A percentile compares a stretch with the other conserved stretches of the same genome.
Conservation (phyloP, 2,797 vertebrate genomes). For the Myripristis murdjan region DNA sequence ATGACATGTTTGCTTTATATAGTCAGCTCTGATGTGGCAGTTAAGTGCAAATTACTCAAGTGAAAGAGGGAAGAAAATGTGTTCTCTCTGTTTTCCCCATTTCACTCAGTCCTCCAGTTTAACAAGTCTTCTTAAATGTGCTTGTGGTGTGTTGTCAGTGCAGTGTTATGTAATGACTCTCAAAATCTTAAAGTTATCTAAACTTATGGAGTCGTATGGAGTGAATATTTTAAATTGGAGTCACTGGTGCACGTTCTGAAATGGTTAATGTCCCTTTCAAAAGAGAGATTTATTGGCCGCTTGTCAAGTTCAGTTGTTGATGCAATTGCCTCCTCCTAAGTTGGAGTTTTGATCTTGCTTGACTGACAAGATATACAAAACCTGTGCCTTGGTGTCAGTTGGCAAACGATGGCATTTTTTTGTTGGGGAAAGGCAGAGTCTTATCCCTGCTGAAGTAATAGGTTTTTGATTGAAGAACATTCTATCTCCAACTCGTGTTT, state of each 20-base stretch:
- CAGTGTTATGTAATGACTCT: constrained; percentile 42
- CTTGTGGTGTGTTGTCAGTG: constrained; percentile 43
- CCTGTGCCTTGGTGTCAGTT: constrained; percentile 59
- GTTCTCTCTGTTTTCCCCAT: constrained; percentile 21
- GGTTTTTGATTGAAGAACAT: constrained; percentile 47
- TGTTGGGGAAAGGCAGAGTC: constrained; percentile 47
- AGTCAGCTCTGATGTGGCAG: constrained; percentile 82
- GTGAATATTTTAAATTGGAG: constrained; percentile 36
- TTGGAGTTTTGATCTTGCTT: constrained; percentile 65
- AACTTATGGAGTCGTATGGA: constrained; percentile 10
- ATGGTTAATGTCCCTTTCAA: constrained; percentile 29
- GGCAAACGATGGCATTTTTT: constrained; percentile 56
- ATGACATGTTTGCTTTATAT: constrained; percentile 83
- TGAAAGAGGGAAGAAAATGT: constrained; percentile 57
- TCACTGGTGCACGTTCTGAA: constrained; percentile 26
- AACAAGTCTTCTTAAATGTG: constrained; percentile 21
- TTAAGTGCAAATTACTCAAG: constrained; percentile 81
- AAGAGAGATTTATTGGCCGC: constrained; percentile 28
- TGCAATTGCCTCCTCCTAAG: constrained; percentile 13
- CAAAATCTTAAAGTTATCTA: constrained; percentile 32
- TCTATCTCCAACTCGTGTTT: constrained; percentile 53
- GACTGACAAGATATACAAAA: constrained; percentile 44
- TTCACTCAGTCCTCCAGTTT: constrained; percentile 31
- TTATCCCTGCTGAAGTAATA: constrained; percentile 35
- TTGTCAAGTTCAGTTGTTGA: constrained; percentile 38